A percentile compares a stretch with the other conserved stretches of the same genome.
Evolutionary conservation across 2,888 invertebrate species (phyloP).

Genomic region (Hydropsyche betteni): DNA sequence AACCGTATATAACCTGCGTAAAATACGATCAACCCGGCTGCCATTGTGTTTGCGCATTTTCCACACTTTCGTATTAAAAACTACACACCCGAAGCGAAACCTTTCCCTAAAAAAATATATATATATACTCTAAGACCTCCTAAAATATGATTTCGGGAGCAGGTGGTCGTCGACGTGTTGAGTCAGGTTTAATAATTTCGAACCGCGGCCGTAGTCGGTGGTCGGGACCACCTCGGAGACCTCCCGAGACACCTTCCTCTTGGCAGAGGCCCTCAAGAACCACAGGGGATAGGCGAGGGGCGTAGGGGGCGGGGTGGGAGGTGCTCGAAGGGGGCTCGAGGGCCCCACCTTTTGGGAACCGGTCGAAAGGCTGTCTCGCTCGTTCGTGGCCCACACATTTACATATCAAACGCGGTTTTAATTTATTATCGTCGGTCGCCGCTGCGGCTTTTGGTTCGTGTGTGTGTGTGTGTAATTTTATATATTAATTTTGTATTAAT

Average conservation of each 20-base stretch:
- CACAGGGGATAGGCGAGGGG: neutral
- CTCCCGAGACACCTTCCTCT: slow-evolving; percentile 20
- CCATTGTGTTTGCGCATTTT: no score
- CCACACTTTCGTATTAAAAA: no score
- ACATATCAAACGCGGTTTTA: slow-evolving; percentile 42
- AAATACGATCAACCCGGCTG: no score
- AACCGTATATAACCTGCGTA: no score
- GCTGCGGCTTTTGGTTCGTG: neutral
- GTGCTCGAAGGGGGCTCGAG: slow-evolving; percentile 10
- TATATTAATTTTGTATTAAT: no score
- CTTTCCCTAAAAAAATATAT: no score
- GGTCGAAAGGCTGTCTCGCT: slow-evolving; percentile 26
- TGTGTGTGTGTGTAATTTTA: neutral
- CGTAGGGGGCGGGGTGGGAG: neutral
- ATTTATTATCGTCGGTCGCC: slow-evolving; percentile 34
- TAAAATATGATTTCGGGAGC: neutral
- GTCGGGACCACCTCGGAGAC: slow-evolving; percentile 36
- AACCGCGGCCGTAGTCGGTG: slow-evolving; percentile 24
- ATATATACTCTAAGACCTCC: no score
- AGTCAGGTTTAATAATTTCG: slow-evolving; percentile 27
- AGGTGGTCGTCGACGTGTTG: slow-evolving; percentile 31
- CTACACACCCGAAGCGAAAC: no score
- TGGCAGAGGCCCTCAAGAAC: slow-evolving; percentile 3
- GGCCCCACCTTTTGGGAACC: slow-evolving; percentile 27
- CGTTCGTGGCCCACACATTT: slow-evolving; percentile 33